Evolutionary conservation across 1,140 invertebrate species (phyloP).

Genomic region (Cydia amplana): DNA sequence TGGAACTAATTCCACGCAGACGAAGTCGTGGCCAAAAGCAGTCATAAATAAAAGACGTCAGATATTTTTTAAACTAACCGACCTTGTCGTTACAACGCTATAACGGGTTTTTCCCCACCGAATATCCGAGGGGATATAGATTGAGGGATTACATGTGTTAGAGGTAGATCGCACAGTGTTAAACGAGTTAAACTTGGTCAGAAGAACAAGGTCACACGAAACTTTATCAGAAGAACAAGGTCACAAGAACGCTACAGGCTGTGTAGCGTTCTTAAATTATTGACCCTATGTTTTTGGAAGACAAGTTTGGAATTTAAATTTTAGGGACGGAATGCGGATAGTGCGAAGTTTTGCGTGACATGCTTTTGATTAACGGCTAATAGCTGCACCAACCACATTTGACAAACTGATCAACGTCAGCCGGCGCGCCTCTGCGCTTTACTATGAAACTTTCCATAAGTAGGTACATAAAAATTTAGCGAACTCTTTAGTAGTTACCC

Average conservation of each 20-base stretch:
- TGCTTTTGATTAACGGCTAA: background rate
- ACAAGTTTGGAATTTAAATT: slow-evolving; percentile 2
- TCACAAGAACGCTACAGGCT: background rate
- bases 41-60: too few relatives aligned
- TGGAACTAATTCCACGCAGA: too few relatives aligned
- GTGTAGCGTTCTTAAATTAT: background rate
- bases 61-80: too few relatives aligned
- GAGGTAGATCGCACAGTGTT: background rate
- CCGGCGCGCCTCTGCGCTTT: too few relatives aligned
- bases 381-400: too few relatives aligned
- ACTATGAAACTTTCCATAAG: too few relatives aligned
- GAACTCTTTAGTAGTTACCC: too few relatives aligned
- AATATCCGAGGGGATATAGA: background rate
- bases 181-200: background rate
- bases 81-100: background rate
- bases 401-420: too few relatives aligned
- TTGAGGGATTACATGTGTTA: slow-evolving; percentile 3
- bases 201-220: background rate
- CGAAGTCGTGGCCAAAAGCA: too few relatives aligned
- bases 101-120: background rate
- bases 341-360: background rate
- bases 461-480: too few relatives aligned
- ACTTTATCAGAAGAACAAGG: background rate
- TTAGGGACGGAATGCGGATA: background rate
- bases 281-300: background rate